These are phyloP conservation scores for Acropora yongei DNA, from an alignment of 64 coral and sea anemone genomes.

Conservation along the genomic window DNA sequence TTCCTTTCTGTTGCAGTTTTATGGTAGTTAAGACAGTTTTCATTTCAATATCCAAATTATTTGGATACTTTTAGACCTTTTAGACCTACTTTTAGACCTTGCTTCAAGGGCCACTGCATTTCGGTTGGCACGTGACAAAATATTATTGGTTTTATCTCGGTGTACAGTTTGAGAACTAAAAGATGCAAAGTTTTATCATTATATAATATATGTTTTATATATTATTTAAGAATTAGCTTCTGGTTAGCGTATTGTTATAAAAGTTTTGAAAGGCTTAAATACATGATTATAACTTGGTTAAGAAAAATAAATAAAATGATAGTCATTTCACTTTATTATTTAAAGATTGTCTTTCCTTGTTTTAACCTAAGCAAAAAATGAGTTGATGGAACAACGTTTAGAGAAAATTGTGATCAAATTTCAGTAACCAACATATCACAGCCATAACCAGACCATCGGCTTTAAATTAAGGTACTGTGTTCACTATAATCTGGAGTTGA, in stretches of 20 bases:
- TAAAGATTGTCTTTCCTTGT: conserved; percentile 10
- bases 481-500: neutral
- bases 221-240: neutral
- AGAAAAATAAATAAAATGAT: neutral
- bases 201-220: no score
- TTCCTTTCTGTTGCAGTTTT: conserved; percentile 18
- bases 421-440: conserved; percentile 18
- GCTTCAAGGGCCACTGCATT: conserved; percentile 2
- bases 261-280: conserved; percentile 7
- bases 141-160: conserved; percentile 6
- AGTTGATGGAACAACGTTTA: conserved; percentile 3
- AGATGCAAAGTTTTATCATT: neutral
- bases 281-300: conserved; percentile 19
- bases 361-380: conserved; percentile 15
- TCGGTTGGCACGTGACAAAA: neutral
- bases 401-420: conserved; percentile 14
- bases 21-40: neutral
- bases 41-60: conserved; percentile 12
- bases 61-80: conserved; percentile 3
- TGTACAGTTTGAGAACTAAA: conserved; percentile 11
- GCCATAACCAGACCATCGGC: neutral
- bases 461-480: no score
- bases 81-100: neutral
- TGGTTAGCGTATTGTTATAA: conserved; percentile 4
- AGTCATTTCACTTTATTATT: neutral